Evolutionary conservation across 1,140 invertebrate species (phyloP).

Genomic region (Stegodyphus dumicola): DNA sequence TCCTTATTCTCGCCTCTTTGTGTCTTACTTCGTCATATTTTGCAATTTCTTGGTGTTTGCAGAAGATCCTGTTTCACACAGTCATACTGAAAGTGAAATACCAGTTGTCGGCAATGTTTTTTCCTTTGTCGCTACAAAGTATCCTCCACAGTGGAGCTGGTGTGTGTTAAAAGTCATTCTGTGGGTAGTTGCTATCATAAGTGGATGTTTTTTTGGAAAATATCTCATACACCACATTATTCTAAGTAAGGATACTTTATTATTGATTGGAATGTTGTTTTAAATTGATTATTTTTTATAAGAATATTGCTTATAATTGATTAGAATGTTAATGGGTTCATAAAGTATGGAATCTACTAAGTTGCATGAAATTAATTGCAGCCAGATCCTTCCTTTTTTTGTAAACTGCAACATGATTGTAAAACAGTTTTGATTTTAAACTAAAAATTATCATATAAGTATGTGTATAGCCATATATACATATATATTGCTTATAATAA

Average conservation of each 20-base stretch:
- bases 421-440: no score
- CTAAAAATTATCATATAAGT: no score
- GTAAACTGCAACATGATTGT: no score
- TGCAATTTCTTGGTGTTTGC: conserved; percentile 74
- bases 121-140: conserved; percentile 72
- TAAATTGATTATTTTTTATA: no score
- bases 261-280: no score
- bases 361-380: no score
- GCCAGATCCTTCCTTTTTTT: no score
- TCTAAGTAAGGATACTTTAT: conserved; percentile 53
- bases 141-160: conserved; percentile 71
- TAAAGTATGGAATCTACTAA: no score
- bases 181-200: conserved; percentile 71
- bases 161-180: conserved; percentile 71
- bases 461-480: no score
- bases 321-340: no score
- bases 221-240: conserved; percentile 69
- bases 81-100: conserved; percentile 71
- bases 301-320: no score
- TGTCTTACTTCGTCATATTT: conserved; percentile 73
- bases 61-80: conserved; percentile 74
- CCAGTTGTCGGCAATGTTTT: conserved; percentile 73
- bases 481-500: no score
- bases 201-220: conserved; percentile 70
- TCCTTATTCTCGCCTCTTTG: conserved; percentile 71